phyloP scores from a whole-genome alignment of 2,113 vertebrate genomes.

The Pedetes capensis region DNA sequence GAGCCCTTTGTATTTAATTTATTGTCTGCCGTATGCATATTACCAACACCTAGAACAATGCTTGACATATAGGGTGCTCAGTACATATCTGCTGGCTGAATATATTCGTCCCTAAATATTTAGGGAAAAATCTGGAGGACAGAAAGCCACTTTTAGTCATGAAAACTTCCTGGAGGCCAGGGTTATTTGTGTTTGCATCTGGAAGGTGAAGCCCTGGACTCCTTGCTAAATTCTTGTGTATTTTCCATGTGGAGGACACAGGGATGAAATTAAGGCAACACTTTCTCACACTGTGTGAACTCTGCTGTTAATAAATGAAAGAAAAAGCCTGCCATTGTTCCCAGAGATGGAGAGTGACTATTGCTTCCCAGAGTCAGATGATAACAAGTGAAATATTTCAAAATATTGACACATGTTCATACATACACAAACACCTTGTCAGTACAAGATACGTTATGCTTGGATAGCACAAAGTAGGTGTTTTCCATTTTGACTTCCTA shows the following conservation, averaged over 20 bases:
- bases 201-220: neutral
- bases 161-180: neutral
- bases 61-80: neutral
- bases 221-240: neutral
- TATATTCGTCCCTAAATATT: neutral
- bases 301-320: neutral
- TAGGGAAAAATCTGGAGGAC: neutral
- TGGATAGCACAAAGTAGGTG: neutral
- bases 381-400: neutral
- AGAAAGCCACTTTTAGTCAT: neutral
- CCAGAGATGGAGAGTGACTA: neutral
- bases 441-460: neutral
- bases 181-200: neutral
- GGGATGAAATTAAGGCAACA: neutral
- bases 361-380: neutral
- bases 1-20: neutral
- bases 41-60: neutral
- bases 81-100: neutral
- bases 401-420: neutral
- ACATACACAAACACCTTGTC: neutral
- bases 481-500: neutral
- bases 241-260: neutral
- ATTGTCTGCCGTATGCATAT: neutral
- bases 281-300: accelerated
- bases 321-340: neutral